These are phyloP conservation scores for Stylophora pistillata DNA, from an alignment of 64 coral and sea anemone species.

Conservation along the genomic window DNA sequence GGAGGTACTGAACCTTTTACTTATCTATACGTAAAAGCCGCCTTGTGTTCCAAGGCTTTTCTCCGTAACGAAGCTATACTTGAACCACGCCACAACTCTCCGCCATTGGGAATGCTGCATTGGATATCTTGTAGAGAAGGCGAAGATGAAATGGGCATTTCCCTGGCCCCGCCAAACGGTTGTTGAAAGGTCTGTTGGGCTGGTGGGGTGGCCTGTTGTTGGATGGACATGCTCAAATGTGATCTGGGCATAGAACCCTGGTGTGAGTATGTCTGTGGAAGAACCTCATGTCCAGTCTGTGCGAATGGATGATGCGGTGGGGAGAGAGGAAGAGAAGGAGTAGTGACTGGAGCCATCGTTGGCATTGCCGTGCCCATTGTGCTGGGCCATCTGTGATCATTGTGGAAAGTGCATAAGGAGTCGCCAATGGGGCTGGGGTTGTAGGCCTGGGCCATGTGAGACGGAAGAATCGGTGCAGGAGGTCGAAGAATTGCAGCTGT, in stretches of 20 bases:
- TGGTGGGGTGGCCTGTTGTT: constrained; percentile 79
- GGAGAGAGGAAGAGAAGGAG: constrained; percentile 80
- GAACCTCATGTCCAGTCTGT: constrained; percentile 88
- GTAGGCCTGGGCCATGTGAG: constrained; percentile 95
- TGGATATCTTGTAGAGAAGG: constrained; percentile 97
- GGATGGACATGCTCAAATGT: constrained; percentile 83
- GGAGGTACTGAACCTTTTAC: background rate
- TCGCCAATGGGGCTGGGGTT: constrained; percentile 92
- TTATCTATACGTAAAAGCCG: constrained; percentile 79
- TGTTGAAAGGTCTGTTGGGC: constrained; percentile 85
- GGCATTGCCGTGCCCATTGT: constrained; percentile 86
- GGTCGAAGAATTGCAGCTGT: constrained; percentile 92
- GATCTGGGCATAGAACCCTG: constrained; percentile 88
- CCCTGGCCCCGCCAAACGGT: constrained; percentile 67
- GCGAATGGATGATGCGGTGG: constrained; percentile 91
- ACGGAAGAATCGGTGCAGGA: constrained; percentile 91
- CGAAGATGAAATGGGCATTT: constrained; percentile 99
- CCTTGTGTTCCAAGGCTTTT: constrained; percentile 95
- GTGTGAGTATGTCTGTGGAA: constrained; percentile 91
- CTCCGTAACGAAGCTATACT: constrained; percentile 90
- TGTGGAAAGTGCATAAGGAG: constrained; percentile 92
- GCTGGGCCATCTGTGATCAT: constrained; percentile 98
- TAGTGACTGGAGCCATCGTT: constrained; percentile 91
- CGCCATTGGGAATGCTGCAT: constrained; percentile 92
- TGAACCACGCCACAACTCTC: constrained; percentile 92